These are phyloP conservation scores for Zele albiditarsus DNA, from an alignment of 2,888 invertebrate genomes.

Conservation along the genomic window DNA sequence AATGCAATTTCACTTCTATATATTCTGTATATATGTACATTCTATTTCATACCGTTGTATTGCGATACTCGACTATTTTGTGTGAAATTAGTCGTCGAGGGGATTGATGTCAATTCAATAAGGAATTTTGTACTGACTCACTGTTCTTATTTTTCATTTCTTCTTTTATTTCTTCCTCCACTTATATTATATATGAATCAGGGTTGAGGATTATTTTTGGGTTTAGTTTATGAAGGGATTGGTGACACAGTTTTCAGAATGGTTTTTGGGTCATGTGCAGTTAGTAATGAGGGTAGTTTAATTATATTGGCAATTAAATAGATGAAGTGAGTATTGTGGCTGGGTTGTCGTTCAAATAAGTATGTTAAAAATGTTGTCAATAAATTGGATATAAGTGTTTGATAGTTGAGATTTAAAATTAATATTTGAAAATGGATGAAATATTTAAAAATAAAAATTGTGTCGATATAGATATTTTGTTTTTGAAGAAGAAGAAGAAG, in stretches of 20 bases:
- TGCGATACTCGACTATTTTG: constrained; percentile 18
- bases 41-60: constrained; percentile 1
- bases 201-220: not conserved
- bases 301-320: no score
- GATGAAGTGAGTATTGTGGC: no score
- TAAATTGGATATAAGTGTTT: no score
- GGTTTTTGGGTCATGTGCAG: no score
- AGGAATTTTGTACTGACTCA: not conserved
- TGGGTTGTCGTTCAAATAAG: no score
- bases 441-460: not conserved
- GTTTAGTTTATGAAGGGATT: no score
- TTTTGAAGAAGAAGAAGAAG: no score
- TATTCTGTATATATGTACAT: not conserved
- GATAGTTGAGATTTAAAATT: no score
- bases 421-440: no score
- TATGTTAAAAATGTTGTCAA: no score
- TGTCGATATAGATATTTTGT: not conserved
- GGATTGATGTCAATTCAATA: constrained; percentile 7
- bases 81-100: constrained; percentile 13
- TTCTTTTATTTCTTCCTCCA: not conserved
- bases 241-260: no score
- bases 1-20: not conserved
- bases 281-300: no score
- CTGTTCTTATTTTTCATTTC: not conserved
- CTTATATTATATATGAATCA: not conserved